Base-by-base conservation (phyloP, 2,888 invertebrate genomes). In the Encarsia formosa region DNA sequence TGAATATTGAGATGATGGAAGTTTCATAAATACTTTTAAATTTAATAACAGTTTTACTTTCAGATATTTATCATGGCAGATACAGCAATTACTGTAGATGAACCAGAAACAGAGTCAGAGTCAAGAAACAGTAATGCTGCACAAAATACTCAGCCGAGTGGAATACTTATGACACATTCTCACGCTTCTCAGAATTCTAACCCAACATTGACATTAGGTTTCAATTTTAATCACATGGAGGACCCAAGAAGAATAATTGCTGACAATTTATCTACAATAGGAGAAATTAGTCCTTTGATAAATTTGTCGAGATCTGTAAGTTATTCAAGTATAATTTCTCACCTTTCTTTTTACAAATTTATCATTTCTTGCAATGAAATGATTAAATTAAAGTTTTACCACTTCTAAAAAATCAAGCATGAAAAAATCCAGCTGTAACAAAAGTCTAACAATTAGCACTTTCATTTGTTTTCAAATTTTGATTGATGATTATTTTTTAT, bases 241-340 rank as follows among this genome's bases (percentile, higher is more conserved):
- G 50, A 55, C 47, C 48, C 57, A n/a, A 57, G 55, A 8, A 49
- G 57, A 52, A 47, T 57, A 6, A 52, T 57, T 26, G 49, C 57
- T 29, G 29, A 49, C 19, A 55, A 57, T 44, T 39, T 57, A n/a
- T 39, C 56, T 11, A 51, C 40, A 13, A 54, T 54, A 29, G 54
- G 44, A 40, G 55, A 55, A 5, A 57, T 57, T 19, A 54, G 44
- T 39, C 57, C 57, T 13, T 29, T 57, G 13, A 52, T 55, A 24
- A 55, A 55, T 38, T 51, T 57, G 20, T 57, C 52, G 3, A 57
- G 57, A 57, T 55, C 49, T 16, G 55, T 57, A 41, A 54, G 54
- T 47, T 26, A 20, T 15, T 19, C 31, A 5, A 20, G 18, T 9
- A 18, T 29, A n/a, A n/a, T n/a, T n/a, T n/a, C n/a, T n/a, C n/a